Percentiles rank a stretch among this genome's conserved stretches.
These are phyloP conservation scores for Helobdella robusta DNA, from an alignment of 2,888 invertebrate genomes.

Conservation along the genomic window DNA sequence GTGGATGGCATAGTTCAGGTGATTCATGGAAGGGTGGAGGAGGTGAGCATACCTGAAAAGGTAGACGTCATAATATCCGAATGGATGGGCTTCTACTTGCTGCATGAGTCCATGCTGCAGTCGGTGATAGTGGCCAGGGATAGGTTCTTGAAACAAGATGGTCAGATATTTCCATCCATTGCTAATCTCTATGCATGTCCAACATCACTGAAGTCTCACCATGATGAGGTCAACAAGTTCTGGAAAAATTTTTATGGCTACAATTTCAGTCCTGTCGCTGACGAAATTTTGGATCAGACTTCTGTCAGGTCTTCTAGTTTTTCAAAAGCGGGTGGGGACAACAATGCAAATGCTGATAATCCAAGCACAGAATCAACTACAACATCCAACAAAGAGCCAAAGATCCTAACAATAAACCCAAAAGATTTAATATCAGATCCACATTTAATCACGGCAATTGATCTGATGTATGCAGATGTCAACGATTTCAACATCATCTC, in stretches of 20 bases:
- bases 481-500: conserved; percentile 35
- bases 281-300: conserved; percentile 2
- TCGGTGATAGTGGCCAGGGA: conserved; percentile 46
- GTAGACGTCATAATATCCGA: conserved; percentile 48
- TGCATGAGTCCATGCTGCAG: conserved; percentile 48
- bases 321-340: neutral
- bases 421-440: conserved; percentile 39
- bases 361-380: no score
- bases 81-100: conserved; percentile 50
- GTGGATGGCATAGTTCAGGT: conserved; percentile 40
- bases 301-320: neutral
- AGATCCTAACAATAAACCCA: conserved; percentile 37
- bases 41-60: conserved; percentile 38
- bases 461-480: conserved; percentile 40
- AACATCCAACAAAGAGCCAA: no score
- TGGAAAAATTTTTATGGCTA: conserved; percentile 47
- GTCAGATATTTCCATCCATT: conserved; percentile 43
- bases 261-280: conserved; percentile 41
- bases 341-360: no score
- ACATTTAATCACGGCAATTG: conserved; percentile 38
- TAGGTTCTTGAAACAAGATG: conserved; percentile 41
- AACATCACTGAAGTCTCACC: conserved; percentile 41
- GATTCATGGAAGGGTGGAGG: conserved; percentile 42
- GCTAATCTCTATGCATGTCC: conserved; percentile 43
- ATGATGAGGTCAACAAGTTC: conserved; percentile 40